These are phyloP conservation scores for Plumapathes pennacea DNA, from an alignment of 92 coral and sea anemone genomes.

Conservation along the genomic window DNA sequence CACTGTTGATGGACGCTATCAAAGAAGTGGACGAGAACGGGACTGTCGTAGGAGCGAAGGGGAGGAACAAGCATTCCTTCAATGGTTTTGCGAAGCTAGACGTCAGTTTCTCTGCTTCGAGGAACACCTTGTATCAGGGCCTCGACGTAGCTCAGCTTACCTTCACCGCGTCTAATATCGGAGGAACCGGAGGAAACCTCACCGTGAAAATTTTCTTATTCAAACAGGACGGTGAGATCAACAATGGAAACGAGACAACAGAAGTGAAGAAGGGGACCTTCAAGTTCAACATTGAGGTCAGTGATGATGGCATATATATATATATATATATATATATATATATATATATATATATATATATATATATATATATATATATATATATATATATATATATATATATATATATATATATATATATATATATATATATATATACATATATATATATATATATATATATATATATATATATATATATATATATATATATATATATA, in stretches of 20 bases:
- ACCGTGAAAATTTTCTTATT: constrained; percentile 8
- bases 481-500: too few species aligned
- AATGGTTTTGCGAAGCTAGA: constrained; percentile 21
- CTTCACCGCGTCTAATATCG: constrained; percentile 1
- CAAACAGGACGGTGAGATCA: constrained; percentile 1
- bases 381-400: too few species aligned
- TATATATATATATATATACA: too few species aligned
- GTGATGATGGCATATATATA: too few species aligned
- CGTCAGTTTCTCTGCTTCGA: not conserved
- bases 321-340: too few species aligned
- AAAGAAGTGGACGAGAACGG: not conserved
- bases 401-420: too few species aligned
- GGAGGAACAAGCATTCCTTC: constrained; percentile 13
- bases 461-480: too few species aligned
- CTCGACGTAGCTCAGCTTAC: not conserved
- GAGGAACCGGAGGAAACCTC: constrained; percentile 9
- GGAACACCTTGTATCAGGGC: not conserved
- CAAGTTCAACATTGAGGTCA: constrained; percentile 32
- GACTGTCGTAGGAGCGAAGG: not conserved
- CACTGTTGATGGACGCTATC: constrained; percentile 22
- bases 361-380: too few species aligned
- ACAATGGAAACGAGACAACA: constrained; percentile 13
- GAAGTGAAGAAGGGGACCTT: constrained; percentile 25
- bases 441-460: too few species aligned
- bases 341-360: too few species aligned